Percentiles rank a stretch among this genome's conserved stretches.
phyloP scores from a whole-genome alignment of 2,888 invertebrate species.

The Agonum fuliginosum region DNA sequence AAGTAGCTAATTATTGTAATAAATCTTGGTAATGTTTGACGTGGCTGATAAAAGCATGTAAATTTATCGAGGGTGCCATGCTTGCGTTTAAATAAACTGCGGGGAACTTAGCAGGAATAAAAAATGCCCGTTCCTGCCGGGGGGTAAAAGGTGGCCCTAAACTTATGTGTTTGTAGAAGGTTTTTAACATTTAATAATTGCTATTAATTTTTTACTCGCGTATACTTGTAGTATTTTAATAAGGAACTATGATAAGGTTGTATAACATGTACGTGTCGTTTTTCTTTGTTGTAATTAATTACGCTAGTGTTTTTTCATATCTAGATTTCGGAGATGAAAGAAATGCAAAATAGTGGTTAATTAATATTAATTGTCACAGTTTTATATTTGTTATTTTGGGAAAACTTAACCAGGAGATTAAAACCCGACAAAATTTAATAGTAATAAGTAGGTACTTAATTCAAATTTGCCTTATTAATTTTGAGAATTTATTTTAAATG shows the following conservation, averaged over 20 bases:
- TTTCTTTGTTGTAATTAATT: slow-evolving; percentile 36
- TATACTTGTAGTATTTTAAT: slow-evolving; percentile 32
- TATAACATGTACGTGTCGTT: slow-evolving; percentile 9
- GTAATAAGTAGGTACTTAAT: not conserved
- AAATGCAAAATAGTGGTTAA: slow-evolving; percentile 20
- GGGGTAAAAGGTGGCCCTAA: slow-evolving; percentile 2
- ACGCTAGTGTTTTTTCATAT: slow-evolving; percentile 13
- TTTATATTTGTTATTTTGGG: not conserved
- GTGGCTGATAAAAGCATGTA: slow-evolving; percentile 35
- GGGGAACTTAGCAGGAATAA: slow-evolving; percentile 31
- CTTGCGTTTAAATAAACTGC: slow-evolving; percentile 33
- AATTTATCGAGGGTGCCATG: slow-evolving; percentile 35
- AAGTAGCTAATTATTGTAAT: slow-evolving; percentile 46
- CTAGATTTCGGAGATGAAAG: slow-evolving; percentile 6
- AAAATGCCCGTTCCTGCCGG: slow-evolving; percentile 14
- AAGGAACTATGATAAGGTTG: slow-evolving; percentile 24
- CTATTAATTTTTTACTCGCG: slow-evolving; percentile 47
- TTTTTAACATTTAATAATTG: slow-evolving; percentile 50
- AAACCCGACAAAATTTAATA: not conserved
- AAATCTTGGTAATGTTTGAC: slow-evolving; percentile 46
- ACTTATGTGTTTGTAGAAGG: slow-evolving; percentile 37
- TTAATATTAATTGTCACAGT: slow-evolving; percentile 17
- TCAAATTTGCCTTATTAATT: too few relatives aligned
- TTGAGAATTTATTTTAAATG: too few relatives aligned
- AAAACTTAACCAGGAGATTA: not conserved